A percentile compares a stretch with the other conserved stretches of the same genome.
These are phyloP conservation scores for Ectobius pallidus DNA, from an alignment of 2,888 invertebrate genomes.

Conservation along the genomic window DNA sequence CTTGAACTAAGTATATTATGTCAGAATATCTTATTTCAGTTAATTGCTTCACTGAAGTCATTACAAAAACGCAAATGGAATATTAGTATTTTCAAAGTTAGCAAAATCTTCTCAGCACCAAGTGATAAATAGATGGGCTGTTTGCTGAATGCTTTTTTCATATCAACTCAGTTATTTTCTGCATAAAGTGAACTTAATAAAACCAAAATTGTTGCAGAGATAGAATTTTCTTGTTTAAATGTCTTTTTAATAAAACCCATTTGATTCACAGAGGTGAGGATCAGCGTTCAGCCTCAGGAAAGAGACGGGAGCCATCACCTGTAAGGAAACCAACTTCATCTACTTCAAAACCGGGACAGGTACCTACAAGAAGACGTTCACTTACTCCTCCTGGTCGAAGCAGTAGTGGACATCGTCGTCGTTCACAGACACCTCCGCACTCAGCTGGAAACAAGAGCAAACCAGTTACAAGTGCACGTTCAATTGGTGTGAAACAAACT, in stretches of 20 bases:
- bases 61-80: too few relatives aligned
- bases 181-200: too few relatives aligned
- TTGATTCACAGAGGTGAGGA: slow-evolving; percentile 27
- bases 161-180: too few relatives aligned
- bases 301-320: slow-evolving; percentile 32
- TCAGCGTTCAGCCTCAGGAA: slow-evolving; percentile 13
- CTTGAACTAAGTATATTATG: too few relatives aligned
- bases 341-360: neutral
- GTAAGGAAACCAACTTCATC: neutral
- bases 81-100: too few relatives aligned
- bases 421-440: slow-evolving; percentile 39
- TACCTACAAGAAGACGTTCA: slow-evolving; percentile 34
- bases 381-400: slow-evolving; percentile 36
- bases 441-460: slow-evolving; percentile 29
- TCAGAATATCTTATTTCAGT: too few relatives aligned
- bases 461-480: neutral
- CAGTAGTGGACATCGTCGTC: slow-evolving; percentile 34
- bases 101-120: too few relatives aligned
- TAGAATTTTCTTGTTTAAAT: neutral
- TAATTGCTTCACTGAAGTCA: too few relatives aligned
- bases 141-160: too few relatives aligned
- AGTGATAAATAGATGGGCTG: too few relatives aligned
- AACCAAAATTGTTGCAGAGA: neutral
- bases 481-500: slow-evolving; percentile 19
- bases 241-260: slow-evolving; percentile 26